phyloP scores from a whole-genome alignment of 2,797 vertebrate species.

The Glossophaga mutica region DNA sequence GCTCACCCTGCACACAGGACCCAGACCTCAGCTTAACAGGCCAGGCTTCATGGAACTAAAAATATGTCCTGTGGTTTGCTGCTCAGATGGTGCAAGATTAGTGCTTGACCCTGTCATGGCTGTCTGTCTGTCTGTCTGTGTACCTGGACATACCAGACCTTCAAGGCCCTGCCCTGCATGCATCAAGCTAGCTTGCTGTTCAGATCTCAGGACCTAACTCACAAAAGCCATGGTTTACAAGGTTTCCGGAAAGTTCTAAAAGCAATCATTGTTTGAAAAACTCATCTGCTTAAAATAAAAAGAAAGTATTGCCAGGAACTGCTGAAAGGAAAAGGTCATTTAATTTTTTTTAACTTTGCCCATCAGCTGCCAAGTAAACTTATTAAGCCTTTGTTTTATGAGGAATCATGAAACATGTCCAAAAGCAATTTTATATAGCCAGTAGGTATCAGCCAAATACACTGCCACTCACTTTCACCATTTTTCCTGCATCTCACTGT shows the following conservation, averaged over 20 bases:
- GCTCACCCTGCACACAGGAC: neutral
- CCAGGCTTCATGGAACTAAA: neutral
- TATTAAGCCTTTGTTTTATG: constrained; percentile 83
- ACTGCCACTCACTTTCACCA: constrained; percentile 45
- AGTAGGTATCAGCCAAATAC: constrained; percentile 73
- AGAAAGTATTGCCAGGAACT: constrained; percentile 69
- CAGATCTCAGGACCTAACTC: constrained; percentile 16
- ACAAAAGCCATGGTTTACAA: constrained; percentile 41
- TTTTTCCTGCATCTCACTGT: neutral
- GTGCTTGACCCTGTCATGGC: neutral
- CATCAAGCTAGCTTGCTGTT: neutral
- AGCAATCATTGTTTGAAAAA: constrained; percentile 70
- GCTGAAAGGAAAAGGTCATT: constrained; percentile 67
- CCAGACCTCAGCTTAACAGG: neutral
- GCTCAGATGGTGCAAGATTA: neutral
- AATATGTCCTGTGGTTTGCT: neutral
- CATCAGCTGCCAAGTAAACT: constrained; percentile 80
- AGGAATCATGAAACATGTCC: constrained; percentile 78
- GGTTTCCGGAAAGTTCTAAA: constrained; percentile 67
- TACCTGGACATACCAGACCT: neutral
- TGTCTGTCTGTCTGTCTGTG: neutral
- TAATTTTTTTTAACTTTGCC: constrained; percentile 73
- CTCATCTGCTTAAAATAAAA: constrained; percentile 78
- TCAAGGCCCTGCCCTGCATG: neutral
- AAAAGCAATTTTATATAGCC: constrained; percentile 78